Base-by-base conservation (phyloP, 1,140 invertebrate genomes). In the Oedothorax gibbosus region DNA sequence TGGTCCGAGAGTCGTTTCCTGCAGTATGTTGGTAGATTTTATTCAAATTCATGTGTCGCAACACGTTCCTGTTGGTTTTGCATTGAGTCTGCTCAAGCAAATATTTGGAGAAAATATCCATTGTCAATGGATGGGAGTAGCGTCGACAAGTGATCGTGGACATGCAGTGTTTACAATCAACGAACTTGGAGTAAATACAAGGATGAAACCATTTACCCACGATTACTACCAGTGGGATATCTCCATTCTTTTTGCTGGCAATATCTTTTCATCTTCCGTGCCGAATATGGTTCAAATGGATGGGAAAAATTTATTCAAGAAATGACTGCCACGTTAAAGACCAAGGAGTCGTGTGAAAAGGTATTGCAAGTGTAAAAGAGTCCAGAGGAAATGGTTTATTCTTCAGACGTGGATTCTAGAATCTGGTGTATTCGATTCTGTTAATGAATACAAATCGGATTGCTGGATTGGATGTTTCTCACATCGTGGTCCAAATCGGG, bases 191-290 rank as follows among this genome's bases (percentile, higher is more conserved):
- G 60, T 7, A 51, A 50, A 15, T 72, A 53, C 14, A 56, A 4
- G 1, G 73, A 10, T 0, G 20, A 5, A 49, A 3, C 49, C 9
- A 9, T 80, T 10, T 69, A 80, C n/a, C n/a, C 64, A 80, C 20
- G 62, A 80, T 8, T 80, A 69, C 20, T 80, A 80, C n/a, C 77
- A 80, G 35, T 80, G 77, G 77, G 77, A 18, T 80, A 10, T 21
- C 77, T 10, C 14, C 49, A 15, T 15, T 80, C 21, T 8, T 80
- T 0, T 12, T 80, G 3, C 2, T 8, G 10, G 77, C 77, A 5
- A 15, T 80, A 11, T 35, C 11, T 12, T 80, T 69, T 69, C 57
- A 68, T 69, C 49, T 80, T 56, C 77, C 77, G 4, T 68, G 21
- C 50, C 11, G 7, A 0, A 2, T 56, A 4, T 80, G 77, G 77